Percentiles rank a stretch among this genome's conserved stretches.
Conservation (phyloP, 2,797 vertebrate species). For the Lindbergichthys nudifrons region DNA sequence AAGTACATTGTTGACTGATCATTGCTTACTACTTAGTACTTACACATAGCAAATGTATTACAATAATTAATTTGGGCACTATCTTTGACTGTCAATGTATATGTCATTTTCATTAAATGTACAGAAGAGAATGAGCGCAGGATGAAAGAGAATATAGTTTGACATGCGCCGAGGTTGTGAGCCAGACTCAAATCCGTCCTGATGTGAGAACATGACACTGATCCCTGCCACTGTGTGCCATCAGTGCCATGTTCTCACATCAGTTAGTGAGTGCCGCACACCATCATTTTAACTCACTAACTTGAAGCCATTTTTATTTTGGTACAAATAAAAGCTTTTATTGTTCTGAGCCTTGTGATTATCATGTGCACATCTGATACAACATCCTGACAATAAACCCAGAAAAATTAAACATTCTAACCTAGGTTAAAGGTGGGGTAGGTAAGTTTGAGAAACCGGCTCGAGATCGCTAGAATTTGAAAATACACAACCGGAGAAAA, state of each 20-base stretch:
- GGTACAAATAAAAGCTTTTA: constrained; percentile 20
- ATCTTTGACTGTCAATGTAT: constrained; percentile 2
- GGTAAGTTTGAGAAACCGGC: too few species aligned
- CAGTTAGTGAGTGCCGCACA: not conserved
- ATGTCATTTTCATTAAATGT: constrained; percentile 41
- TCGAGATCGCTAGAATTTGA: too few species aligned
- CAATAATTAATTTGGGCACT: constrained; percentile 4
- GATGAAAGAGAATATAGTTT: constrained; percentile 61
- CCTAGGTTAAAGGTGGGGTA: too few species aligned
- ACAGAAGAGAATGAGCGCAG: constrained; percentile 39
- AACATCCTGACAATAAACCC: not conserved
- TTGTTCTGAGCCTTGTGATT: constrained; percentile 11
- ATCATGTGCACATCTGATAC: not conserved
- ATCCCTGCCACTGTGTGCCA: constrained; percentile 35
- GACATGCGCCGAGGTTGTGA: constrained; percentile 46
- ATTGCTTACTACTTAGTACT: constrained; percentile 14
- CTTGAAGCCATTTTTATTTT: constrained; percentile 15
- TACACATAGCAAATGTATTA: not conserved
- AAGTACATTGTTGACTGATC: constrained; percentile 25
- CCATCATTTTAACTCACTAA: constrained; percentile 20
- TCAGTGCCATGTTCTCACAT: too few species aligned
- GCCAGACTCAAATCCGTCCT: constrained; percentile 48
- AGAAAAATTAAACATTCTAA: not conserved
- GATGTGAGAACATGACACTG: constrained; percentile 57
- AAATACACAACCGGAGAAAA: too few species aligned